Conservation (phyloP, 2,797 vertebrate species). For the Sebastes iracundus region DNA sequence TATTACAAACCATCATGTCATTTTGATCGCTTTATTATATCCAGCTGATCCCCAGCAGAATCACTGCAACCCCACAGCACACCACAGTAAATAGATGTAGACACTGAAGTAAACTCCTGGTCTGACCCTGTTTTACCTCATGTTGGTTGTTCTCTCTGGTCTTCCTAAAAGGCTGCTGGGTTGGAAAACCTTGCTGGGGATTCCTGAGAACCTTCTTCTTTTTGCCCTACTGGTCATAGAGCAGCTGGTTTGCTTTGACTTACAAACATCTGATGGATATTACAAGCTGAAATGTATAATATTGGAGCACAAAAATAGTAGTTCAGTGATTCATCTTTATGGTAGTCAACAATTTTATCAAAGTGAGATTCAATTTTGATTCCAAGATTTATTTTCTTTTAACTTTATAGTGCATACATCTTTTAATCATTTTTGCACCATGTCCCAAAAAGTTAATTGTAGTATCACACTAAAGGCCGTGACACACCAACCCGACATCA, state of each 20-base stretch:
- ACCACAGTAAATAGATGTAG: slow-evolving; percentile 45
- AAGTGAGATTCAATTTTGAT: neutral
- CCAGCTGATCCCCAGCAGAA: slow-evolving; percentile 63
- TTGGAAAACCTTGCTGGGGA: slow-evolving; percentile 30
- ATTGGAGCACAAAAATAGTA: neutral
- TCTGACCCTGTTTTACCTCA: slow-evolving; percentile 49
- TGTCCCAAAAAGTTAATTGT: rapidly evolving
- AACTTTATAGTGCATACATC: neutral
- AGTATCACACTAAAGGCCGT: neutral
- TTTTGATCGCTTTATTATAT: slow-evolving; percentile 65
- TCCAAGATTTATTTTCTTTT: neutral
- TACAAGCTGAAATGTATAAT: neutral
- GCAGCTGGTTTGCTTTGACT: slow-evolving; percentile 13
- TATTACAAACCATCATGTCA: slow-evolving; percentile 54
- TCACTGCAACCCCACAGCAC: neutral
- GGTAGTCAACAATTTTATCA: neutral
- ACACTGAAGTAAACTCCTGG: slow-evolving; percentile 21
- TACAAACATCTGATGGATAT: slow-evolving; percentile 9
- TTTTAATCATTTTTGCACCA: neutral
- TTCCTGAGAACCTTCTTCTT: slow-evolving; percentile 14
- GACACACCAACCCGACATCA: no score
- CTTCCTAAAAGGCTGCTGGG: slow-evolving; percentile 40
- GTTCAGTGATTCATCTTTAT: neutral
- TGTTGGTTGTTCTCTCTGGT: slow-evolving; percentile 40
- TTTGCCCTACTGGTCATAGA: neutral